Evolutionary conservation across 2,888 invertebrate genomes (phyloP).

Genomic region (Brachyptera risi): DNA sequence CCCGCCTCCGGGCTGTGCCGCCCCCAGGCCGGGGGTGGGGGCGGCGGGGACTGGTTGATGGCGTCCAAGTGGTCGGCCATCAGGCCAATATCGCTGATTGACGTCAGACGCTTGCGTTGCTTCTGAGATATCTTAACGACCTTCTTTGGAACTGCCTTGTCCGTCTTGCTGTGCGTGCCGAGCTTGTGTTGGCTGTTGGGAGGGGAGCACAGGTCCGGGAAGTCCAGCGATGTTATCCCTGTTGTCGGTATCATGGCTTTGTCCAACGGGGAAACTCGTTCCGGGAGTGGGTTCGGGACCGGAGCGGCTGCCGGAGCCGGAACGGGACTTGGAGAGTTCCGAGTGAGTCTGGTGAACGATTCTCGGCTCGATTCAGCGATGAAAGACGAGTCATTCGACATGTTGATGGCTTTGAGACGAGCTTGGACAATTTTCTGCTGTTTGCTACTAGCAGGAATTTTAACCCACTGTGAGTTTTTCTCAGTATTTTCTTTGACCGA

Average conservation of each 20-base stretch:
- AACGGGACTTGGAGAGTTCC: not conserved
- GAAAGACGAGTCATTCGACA: conserved; percentile 44
- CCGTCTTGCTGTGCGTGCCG: not conserved
- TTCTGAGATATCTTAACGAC: conserved; percentile 58
- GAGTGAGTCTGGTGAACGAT: conserved; percentile 42
- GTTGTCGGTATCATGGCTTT: not conserved
- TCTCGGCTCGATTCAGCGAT: conserved; percentile 45
- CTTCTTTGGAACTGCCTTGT: conserved; percentile 35
- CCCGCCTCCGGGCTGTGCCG: conserved; percentile 33
- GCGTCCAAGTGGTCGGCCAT: conserved; percentile 9
- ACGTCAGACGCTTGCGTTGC: conserved; percentile 56
- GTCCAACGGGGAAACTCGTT: not conserved
- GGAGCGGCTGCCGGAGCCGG: not conserved
- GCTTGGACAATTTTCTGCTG: conserved; percentile 51
- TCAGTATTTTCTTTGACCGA: conserved; percentile 30
- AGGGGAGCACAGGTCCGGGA: conserved; percentile 4
- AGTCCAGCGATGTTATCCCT: not conserved
- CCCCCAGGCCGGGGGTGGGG: conserved; percentile 23
- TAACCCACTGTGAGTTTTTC: conserved; percentile 48
- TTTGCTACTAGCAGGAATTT: conserved; percentile 48
- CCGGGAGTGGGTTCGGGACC: not conserved
- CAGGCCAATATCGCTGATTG: conserved; percentile 40
- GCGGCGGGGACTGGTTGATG: not conserved
- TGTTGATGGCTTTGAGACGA: conserved; percentile 48
- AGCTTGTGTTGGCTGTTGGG: not conserved